phyloP scores from a whole-genome alignment of 2,797 vertebrate species.

The Sibirionetta formosa region DNA sequence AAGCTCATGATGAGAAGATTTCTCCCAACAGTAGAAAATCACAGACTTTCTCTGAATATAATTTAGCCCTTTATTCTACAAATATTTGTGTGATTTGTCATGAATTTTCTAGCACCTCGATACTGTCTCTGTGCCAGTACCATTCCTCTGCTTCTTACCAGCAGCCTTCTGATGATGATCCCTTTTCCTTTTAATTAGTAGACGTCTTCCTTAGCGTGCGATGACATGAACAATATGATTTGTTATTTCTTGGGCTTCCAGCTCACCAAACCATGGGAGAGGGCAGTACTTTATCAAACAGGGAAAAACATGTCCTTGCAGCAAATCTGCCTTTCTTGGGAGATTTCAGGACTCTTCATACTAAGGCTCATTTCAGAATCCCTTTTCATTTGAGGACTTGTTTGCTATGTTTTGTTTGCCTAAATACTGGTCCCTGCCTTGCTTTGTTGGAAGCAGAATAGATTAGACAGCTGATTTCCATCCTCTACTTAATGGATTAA shows the following conservation, averaged over 20 bases:
- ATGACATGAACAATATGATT: not conserved
- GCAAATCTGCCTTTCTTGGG: not conserved
- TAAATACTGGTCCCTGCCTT: not conserved
- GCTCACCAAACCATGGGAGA: not conserved
- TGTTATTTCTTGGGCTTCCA: not conserved
- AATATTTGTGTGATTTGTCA: slow-evolving; percentile 18
- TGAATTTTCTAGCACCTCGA: not conserved
- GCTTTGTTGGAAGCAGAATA: not conserved
- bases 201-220: not conserved
- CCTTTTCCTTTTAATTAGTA: not conserved
- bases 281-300: not conserved
- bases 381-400: not conserved
- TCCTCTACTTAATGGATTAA: not conserved
- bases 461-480: not conserved
- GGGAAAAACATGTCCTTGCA: not conserved
- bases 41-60: slow-evolving; percentile 15
- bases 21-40: slow-evolving; percentile 14
- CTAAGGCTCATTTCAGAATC: not conserved
- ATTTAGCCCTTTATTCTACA: not conserved
- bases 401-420: not conserved
- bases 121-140: not conserved
- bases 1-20: not conserved
- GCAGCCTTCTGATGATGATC: not conserved
- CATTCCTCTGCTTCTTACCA: not conserved
- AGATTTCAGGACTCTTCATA: fast-evolving